Conservation (phyloP, 2,888 invertebrate genomes). For the Cheilosia grossa region DNA sequence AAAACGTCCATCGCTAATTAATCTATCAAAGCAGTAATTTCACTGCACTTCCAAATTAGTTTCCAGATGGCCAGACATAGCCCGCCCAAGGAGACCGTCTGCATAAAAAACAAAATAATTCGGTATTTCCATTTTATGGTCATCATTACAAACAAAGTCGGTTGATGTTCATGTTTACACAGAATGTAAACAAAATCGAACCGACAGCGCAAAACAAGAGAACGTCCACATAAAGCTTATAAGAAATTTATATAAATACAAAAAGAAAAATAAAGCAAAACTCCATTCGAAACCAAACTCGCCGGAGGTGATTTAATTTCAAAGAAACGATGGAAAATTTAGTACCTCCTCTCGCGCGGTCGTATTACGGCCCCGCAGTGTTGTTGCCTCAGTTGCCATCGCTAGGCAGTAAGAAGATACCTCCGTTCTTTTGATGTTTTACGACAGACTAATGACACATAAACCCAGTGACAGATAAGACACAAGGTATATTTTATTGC, state of each 20-base stretch:
- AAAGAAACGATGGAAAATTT: constrained; percentile 20
- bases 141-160: constrained; percentile 30
- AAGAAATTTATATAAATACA: not conserved
- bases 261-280: constrained; percentile 12
- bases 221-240: not conserved
- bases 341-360: constrained; percentile 2
- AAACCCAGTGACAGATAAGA: constrained; percentile 69
- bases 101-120: constrained; percentile 23
- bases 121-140: constrained; percentile 14
- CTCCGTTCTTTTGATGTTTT: constrained; percentile 57
- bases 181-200: not conserved
- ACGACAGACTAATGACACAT: constrained; percentile 71
- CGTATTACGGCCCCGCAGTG: constrained; percentile 18
- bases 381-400: not conserved
- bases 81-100: not conserved
- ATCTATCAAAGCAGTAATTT: constrained; percentile 14
- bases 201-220: not conserved
- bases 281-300: constrained; percentile 17
- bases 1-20: constrained; percentile 27
- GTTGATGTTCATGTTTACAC: constrained; percentile 30
- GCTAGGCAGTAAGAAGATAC: not conserved
- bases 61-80: constrained; percentile 19
- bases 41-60: constrained; percentile 31
- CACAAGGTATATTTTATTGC: constrained; percentile 22
- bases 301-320: constrained; percentile 24